phyloP scores from a whole-genome alignment of 2,113 vertebrate genomes.

The Cebidichthys violaceus region DNA sequence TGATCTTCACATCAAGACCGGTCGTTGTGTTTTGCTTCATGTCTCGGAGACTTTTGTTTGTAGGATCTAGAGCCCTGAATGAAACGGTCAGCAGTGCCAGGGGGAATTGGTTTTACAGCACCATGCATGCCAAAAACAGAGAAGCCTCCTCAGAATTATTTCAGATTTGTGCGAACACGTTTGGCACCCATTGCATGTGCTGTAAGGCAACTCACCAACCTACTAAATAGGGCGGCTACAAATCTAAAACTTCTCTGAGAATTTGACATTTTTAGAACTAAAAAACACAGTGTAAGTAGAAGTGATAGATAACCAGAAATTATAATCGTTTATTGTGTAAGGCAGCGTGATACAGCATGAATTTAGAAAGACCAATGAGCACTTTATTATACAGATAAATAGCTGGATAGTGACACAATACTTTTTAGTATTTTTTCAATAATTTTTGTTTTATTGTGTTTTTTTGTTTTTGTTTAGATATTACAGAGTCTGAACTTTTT shows the following conservation, averaged over 20 bases:
- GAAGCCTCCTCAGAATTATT: neutral
- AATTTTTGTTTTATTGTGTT: neutral
- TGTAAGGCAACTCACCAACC: neutral
- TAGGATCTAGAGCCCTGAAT: neutral
- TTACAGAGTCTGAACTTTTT: neutral
- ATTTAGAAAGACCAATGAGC: neutral
- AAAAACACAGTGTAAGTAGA: neutral
- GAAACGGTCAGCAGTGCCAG: neutral
- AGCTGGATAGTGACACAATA: neutral
- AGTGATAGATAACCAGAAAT: neutral
- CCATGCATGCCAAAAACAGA: neutral
- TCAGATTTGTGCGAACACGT: neutral
- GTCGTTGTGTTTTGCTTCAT: neutral
- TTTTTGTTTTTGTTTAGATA: neutral
- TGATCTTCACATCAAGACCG: neutral
- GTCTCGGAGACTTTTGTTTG: neutral
- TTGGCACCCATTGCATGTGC: neutral
- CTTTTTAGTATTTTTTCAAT: neutral
- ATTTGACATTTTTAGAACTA: neutral
- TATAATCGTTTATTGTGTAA: neutral
- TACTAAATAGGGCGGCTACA: neutral
- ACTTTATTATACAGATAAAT: no score
- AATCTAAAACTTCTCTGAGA: neutral
- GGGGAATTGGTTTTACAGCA: neutral
- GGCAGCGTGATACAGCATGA: neutral